Base-by-base conservation (phyloP, 2,797 vertebrate genomes). In the Geotrypetes seraphini region DNA sequence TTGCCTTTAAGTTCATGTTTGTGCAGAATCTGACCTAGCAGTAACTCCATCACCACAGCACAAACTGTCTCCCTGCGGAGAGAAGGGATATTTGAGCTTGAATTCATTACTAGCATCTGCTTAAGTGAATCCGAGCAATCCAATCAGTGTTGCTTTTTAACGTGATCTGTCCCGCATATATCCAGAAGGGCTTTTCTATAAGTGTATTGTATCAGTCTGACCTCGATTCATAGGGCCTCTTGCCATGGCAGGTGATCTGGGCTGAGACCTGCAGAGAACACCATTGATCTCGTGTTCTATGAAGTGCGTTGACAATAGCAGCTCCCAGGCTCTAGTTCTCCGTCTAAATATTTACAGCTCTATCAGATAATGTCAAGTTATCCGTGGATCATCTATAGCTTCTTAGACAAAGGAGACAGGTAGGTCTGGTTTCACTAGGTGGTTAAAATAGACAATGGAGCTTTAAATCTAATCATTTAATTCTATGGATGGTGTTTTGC, bases 341-440 rank as follows among this genome's bases (percentile, higher is more conserved):
- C 60, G 7, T 57, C 39, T 57, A 57, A 63, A 56, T 62, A 47
- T 59, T 68, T 69, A 42, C 42, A n/a, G n/a, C n/a, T n/a, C n/a
- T n/a, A n/a, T n/a, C 25, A 50, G 40, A 53, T 39, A 22, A 42
- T 34, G 15, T 15, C 31, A 43, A 32, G 36, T 47, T 52, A 25
- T 9, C 25, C 37, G 43, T 32, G 55, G n/a, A 64, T 45, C 40
- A 65, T 38, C 32, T 3, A 3, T 57, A 35, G 15, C 46, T 63
- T 54, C 51, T 43, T 6, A 29, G 38, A 48, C 42, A 51, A 52
- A 43, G n/a, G 28, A 43, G 38, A 66, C 44, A 38, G 48, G 29
- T 36, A 23, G 33, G 41, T 62, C 30, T 52, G 37, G 45, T 58
- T 56, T 62, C 52, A 36, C 22, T 60, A n/a, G n/a, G n/a, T n/a